phyloP scores from a whole-genome alignment of 2,888 invertebrate species.

The Lumbricus terrestris region DNA sequence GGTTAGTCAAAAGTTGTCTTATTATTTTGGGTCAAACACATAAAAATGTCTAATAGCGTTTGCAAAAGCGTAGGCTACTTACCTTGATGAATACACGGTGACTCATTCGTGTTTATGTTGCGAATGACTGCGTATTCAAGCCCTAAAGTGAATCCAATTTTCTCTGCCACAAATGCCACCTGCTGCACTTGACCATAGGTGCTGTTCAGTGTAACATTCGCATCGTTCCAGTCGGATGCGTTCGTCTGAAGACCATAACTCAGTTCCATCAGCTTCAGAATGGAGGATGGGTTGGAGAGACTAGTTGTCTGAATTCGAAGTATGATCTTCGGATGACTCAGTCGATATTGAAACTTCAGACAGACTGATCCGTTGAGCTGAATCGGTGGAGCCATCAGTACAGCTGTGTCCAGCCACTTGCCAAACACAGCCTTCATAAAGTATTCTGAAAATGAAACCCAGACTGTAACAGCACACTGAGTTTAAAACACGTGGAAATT shows the following conservation, averaged over 20 bases:
- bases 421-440: background rate
- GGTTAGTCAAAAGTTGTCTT: no score
- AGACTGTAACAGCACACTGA: no score
- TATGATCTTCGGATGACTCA: no score
- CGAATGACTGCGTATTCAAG: background rate
- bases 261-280: background rate
- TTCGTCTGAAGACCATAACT: background rate
- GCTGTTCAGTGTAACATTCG: background rate
- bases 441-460: background rate
- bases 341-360: background rate
- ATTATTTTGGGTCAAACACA: no score
- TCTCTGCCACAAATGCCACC: background rate
- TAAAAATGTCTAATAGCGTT: no score
- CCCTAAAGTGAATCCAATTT: background rate
- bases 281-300: background rate
- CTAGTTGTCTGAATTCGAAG: no score
- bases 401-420: no score
- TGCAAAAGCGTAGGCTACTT: no score
- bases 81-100: no score
- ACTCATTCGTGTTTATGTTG: background rate
- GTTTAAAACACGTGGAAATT: no score
- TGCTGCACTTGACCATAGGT: background rate
- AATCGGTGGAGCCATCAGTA: no score
- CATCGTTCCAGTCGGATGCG: background rate
- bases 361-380: no score